Base-by-base conservation (phyloP, 2,113 vertebrate genomes). In the Eptatretus burgeri region DNA sequence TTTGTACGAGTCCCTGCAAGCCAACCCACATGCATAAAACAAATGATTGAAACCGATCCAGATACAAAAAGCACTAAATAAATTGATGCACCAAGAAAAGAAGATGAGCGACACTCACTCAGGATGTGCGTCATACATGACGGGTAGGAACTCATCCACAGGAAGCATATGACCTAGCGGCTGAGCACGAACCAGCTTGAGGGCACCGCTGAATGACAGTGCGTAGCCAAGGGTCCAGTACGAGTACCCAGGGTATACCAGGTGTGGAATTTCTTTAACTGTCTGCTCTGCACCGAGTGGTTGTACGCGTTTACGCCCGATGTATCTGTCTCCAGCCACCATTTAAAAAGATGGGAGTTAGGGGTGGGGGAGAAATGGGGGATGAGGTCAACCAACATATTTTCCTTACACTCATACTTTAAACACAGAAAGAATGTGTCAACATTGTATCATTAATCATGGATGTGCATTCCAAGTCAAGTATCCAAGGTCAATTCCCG, bases 121-220 rank as follows among this genome's bases (percentile, higher is more conserved):
- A 68, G 84, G 82, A 69, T 98, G 91, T 66, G 77, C 85, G 79
- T 95, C 79, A 0, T 85, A 94, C 91, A 95, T 94, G 74, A 98
- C 80, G 72, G 91, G 91, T 66, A 96, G 75, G 67, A 84, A 95
- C 69, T 95, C 91, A 10, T 98, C 89, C 5, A 95, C 89, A 0
- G 91, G 91, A 65, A 98, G 72, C 91, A 98, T 98, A 76, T 78
- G 86, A 51, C 75, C 62, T 9, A 95, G 81, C 13, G 86, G 81
- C 51, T 85, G 66, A 0, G 82, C 85, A 18, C 71, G 74, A 2
- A 94, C 72, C 13, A 98, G 73, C 67, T 98, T 98, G 65, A 71
- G 78, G 18, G 86, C 89, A 1, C 91, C 91, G 2, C 77, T 78
- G 66, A 79, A 74, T 5, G 91, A 93, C 67, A 98, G 78, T 1